A percentile compares a stretch with the other conserved stretches of the same genome.
These are phyloP conservation scores for Eupithecia abbreviata DNA, from an alignment of 2,888 invertebrate species.

Conservation along the genomic window DNA sequence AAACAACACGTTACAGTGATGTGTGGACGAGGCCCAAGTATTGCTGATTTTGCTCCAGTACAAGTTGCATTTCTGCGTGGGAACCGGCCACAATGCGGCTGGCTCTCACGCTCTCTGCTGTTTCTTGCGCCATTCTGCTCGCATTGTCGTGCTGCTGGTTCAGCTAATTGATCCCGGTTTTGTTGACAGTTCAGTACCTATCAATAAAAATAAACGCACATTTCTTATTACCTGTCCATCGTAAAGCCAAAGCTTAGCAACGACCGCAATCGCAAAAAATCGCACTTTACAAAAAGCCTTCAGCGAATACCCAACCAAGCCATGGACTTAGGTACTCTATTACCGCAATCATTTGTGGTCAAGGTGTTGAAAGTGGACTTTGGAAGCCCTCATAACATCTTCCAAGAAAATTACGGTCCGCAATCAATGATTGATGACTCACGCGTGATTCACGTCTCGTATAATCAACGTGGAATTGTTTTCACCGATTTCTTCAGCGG, in stretches of 20 bases:
- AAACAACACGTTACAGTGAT: not conserved
- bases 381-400: constrained; percentile 46
- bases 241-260: not conserved
- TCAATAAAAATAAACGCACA: constrained; percentile 26
- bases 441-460: constrained; percentile 51
- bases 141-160: constrained; percentile 52
- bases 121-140: constrained; percentile 74
- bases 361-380: constrained; percentile 39
- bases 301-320: not conserved
- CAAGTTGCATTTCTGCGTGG: constrained; percentile 71
- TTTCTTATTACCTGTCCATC: constrained; percentile 12
- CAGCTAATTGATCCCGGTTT: constrained; percentile 53
- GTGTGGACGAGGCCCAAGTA: constrained; percentile 26
- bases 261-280: not conserved
- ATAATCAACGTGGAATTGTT: constrained; percentile 42
- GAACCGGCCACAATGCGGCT: constrained; percentile 71
- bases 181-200: constrained; percentile 44
- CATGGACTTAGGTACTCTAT: not conserved
- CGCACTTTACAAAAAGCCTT: not conserved
- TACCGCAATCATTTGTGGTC: constrained; percentile 23
- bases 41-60: constrained; percentile 61
- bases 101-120: constrained; percentile 75
- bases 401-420: constrained; percentile 49
- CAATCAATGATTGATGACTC: constrained; percentile 58
- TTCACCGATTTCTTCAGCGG: constrained; percentile 48